Conservation (phyloP, 2,888 invertebrate species). For the Ferrisia virgata region DNA sequence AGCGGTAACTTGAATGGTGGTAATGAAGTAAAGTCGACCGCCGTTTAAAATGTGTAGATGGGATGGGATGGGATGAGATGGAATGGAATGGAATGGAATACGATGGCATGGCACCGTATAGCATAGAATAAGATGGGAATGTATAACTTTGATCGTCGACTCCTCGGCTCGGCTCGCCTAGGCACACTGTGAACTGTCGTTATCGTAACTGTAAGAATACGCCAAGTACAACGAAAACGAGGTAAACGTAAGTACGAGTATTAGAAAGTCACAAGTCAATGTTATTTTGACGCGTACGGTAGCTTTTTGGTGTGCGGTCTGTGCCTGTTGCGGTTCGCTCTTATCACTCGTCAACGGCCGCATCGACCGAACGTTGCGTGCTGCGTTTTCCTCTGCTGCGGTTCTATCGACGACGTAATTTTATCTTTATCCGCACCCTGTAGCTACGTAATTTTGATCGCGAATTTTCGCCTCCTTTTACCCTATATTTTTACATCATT, state of each 20-base stretch:
- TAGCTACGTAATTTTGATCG: background rate
- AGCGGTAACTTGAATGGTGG: background rate
- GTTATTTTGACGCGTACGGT: conserved; percentile 10
- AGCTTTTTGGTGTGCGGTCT: background rate
- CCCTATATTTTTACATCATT: too few species aligned
- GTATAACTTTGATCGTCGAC: conserved; percentile 22
- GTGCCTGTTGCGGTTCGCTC: background rate
- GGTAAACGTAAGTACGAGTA: background rate
- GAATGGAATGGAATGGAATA: background rate
- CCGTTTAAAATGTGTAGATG: too few species aligned
- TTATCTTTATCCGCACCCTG: too few species aligned
- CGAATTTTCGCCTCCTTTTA: too few species aligned
- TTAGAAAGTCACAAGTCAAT: conserved; percentile 30
- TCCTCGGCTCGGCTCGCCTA: background rate
- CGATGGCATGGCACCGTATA: background rate
- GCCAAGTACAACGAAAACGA: conserved; percentile 27
- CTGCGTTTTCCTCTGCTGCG: background rate
- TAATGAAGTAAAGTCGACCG: conserved; percentile 21
- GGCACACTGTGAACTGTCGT: conserved; percentile 1
- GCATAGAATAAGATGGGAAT: background rate
- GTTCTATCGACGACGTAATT: background rate
- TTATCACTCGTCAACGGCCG: background rate
- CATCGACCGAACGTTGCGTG: background rate
- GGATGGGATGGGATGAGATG: background rate
- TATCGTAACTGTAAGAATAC: conserved; percentile 25